Base-by-base conservation (phyloP, 2,113 vertebrate genomes). In the Alethe diademata region DNA sequence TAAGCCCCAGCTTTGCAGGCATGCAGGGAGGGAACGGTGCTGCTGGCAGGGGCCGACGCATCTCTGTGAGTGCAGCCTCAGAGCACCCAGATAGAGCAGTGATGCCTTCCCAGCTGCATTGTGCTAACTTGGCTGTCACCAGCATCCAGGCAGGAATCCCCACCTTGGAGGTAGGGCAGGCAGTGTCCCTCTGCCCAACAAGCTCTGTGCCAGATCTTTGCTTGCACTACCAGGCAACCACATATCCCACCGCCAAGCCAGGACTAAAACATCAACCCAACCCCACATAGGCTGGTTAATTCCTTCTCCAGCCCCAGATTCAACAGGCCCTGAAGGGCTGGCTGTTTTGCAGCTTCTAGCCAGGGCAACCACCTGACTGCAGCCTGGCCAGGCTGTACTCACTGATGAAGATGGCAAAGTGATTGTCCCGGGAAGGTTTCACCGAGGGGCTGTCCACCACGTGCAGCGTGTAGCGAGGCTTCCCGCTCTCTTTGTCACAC, bases 361-460 rank as follows among this genome's bases (percentile, higher is more conserved):
- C 54, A 64, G 69, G 65, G 28, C 78, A 47, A n/a, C 14, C 1
- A 1, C 15, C 65, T 40, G 36, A 25, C 4, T 43, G 81, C 36
- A 78, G 66, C 31, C 65, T 35, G 11, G 18, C 54, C 12, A 35
- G n/a, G 62, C 56, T 28, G 65, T 64, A 96, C 98, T 99, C 97
- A 99, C 99, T 98, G 95, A 99, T 99, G 96, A 99, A 99, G 93
- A 99, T 98, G 78, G 99, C 99, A 57, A 99, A 99, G 78, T 98
- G 98, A 97, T 98, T 99, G 87, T 98, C 93, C 94, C 97, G 97
- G 61, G 98, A 98, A 72, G 98, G 95, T 92, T 98, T 99, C 97
- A 98, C 96, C 0, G 76, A 76, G n/a, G 98, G 97, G 86, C 96
- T 98, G 89, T 99, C 99, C 9, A 99, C 98, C 48, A 99, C 98